Base-by-base conservation (phyloP, 2,888 invertebrate species). In the Hydroisotoma schaefferi region DNA sequence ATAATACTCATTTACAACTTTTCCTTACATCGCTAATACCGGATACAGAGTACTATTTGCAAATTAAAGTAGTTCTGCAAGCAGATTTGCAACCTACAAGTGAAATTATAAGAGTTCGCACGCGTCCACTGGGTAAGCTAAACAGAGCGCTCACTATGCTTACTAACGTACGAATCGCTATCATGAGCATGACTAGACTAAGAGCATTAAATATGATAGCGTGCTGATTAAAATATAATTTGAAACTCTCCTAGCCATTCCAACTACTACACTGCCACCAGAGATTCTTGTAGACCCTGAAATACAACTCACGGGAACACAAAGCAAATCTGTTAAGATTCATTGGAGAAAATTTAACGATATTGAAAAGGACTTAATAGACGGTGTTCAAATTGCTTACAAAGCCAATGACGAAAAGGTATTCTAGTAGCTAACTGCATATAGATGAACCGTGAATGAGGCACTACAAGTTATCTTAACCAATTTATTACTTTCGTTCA, bases 351-450 rank as follows among this genome's bases (percentile, higher is more conserved):
- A 87, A 73, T 87, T 93, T 73, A 82, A 83, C 0, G 87, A 88
- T 60, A 84, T 87, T 44, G 92, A 93, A 75, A 76, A 90, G 67
- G 86, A 86, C 73, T 88, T 87, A 73, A 88, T 93, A 57, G 93
- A 94, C 74, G 93, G 91, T 1, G 85, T 93, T 44, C 92, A 92
- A 78, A 79, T 94, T 69, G 84, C 90, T 71, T 93, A 88, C 76
- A 88, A 89, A 73, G 88, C 89, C 74, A 82, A 86, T 8, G 87
- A 87, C 57, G 87, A 87, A 33, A 88, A 88, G 73, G 77, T 77
- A 66, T 1, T 5, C 8, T 8, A 15, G 20, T 40, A 33, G 15
- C 15, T 15, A 15, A 33, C 15, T 33, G n/a, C n/a, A n/a, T n/a
- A n/a, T n/a, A n/a, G n/a, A n/a, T n/a, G n/a, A n/a, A n/a, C n/a